Base-by-base conservation (phyloP, 2,888 invertebrate species). In the Ormyrus pomaceus region DNA sequence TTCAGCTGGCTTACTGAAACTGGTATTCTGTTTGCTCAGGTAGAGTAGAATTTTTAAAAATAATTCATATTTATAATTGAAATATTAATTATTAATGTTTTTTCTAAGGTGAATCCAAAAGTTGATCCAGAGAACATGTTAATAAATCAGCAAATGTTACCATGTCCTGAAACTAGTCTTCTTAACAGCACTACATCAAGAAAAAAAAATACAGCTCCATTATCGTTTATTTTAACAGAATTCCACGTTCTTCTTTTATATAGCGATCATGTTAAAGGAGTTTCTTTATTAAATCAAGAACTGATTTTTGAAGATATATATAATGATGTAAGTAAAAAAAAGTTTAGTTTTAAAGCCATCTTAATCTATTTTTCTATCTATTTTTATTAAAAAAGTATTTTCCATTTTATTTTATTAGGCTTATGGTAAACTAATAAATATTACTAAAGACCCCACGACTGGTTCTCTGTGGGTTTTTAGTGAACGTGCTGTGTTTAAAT, bases 1-100 rank as follows among this genome's bases (percentile, higher is more conserved):
- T 96, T 97, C 92, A 97, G 95, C 0, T 98, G 98, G 98, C 92
- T 98, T 86, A 96, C 96, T 19, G 96, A 95, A 85, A 94, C 95
- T 48, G 97, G 97, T 8, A 93, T 98, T 84, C 94, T 95, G 84
- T 95, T 94, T 91, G 96, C 96, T 59, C 93, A 95, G 92, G 96
- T 97, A 89, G 79, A 11, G 61, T 53, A 10, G 19, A 59, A 50
- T 66, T 62, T 9, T 13, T 45, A 62, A 50, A n/a, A 5, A 55
- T 76, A 61, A 34, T 84, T 91, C 90, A 9, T 90, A 34, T 4
- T 34, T 34, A 34, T 34, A 34, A 34, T 34, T 34, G 6, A 19
- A 4, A 19, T 59, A 55, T 51, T 48, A 51, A 58, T 76, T 76
- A 34, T 65, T 34, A 34, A 34, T 34, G 0, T 34, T 34, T 34